Percentiles rank a stretch among this genome's conserved stretches.
Evolutionary conservation across 2,888 invertebrate genomes (phyloP).

Genomic region (Uropetala carovei): DNA sequence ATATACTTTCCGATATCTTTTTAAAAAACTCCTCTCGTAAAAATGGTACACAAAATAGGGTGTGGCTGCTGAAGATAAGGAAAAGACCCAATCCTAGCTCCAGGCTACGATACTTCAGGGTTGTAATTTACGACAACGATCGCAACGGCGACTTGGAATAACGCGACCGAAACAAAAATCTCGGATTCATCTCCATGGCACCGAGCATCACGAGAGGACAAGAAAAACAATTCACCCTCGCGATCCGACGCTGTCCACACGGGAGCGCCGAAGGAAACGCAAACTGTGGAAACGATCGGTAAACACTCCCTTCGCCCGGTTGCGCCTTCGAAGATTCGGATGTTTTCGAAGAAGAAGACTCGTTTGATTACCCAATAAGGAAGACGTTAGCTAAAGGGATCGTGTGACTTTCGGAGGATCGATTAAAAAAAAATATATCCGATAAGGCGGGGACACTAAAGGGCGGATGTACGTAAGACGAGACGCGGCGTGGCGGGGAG

Average conservation of each 20-base stretch:
- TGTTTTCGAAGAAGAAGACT: neutral
- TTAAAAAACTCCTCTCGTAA: neutral
- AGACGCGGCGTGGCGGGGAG: neutral
- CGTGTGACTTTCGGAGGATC: neutral
- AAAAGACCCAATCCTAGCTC: neutral
- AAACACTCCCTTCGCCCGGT: neutral
- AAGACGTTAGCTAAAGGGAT: slow-evolving; percentile 27
- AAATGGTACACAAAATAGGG: neutral
- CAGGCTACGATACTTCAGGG: neutral
- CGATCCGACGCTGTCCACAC: neutral
- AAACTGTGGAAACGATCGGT: neutral
- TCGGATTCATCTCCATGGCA: neutral
- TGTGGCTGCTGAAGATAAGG: neutral
- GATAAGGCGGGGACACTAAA: neutral
- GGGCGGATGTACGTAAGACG: slow-evolving; percentile 12
- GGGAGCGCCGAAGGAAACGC: neutral
- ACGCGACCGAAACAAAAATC: neutral
- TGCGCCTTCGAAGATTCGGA: neutral
- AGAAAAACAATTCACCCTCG: neutral
- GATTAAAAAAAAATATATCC: slow-evolving; percentile 15
- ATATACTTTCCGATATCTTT: neutral
- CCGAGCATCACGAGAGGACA: neutral
- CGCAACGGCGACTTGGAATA: neutral
- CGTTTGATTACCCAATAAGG: slow-evolving; percentile 50
- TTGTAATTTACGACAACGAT: neutral